Conservation (phyloP, 35 echinoderm and acorn worm genomes). For the Strongylocentrotus purpuratus region DNA sequence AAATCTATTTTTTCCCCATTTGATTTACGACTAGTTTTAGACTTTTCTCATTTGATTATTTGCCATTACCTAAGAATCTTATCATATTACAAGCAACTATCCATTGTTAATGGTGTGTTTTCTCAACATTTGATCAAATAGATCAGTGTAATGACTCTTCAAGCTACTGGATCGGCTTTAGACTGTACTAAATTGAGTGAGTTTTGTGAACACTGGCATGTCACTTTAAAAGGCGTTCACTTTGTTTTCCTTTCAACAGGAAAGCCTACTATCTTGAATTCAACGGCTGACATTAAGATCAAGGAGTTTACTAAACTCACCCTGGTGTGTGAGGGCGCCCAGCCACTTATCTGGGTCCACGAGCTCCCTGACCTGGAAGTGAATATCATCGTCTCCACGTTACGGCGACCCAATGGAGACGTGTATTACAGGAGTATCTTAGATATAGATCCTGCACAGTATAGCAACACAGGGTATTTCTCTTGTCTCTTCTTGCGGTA, state of each 20-base stretch:
- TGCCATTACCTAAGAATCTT: too few species aligned
- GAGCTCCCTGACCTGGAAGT: background rate
- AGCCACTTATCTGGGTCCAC: slow-evolving; percentile 25
- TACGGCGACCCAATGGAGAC: background rate
- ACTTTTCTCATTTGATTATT: too few species aligned
- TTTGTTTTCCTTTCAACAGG: background rate
- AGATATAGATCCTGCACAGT: background rate
- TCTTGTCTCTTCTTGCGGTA: slow-evolving; percentile 32
- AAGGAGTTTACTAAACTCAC: background rate
- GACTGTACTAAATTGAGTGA: too few species aligned
- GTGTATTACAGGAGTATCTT: slow-evolving; percentile 6
- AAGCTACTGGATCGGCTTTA: too few species aligned
- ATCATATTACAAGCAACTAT: too few species aligned
- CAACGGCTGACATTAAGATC: background rate
- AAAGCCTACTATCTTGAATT: background rate
- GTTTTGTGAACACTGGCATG: too few species aligned
- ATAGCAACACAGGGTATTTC: slow-evolving; percentile 13
- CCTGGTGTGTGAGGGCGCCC: background rate
- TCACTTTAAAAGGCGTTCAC: background rate
- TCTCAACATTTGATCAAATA: too few species aligned
- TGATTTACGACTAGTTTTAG: too few species aligned
- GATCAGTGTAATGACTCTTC: too few species aligned
- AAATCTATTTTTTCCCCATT: too few species aligned
- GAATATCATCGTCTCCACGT: background rate
- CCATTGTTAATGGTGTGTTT: too few species aligned